A percentile compares a stretch with the other conserved stretches of the same genome.
Evolutionary conservation across 1,140 invertebrate genomes (phyloP).

Genomic region (Bicyclus anynana): DNA sequence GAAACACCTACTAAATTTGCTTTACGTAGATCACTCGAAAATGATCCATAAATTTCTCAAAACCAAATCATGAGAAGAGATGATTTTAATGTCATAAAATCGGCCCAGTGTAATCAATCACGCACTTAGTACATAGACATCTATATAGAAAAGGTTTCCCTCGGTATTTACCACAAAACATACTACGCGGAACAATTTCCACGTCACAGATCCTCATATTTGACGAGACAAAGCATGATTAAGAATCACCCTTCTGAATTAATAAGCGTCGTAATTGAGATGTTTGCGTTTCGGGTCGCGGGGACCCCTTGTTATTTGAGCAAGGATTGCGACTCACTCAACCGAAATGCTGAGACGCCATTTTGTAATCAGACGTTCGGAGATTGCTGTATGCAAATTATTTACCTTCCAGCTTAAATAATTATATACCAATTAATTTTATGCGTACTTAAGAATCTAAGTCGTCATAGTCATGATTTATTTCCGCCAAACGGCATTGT

Average conservation of each 20-base stretch:
- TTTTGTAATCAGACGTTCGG: conserved; percentile 33
- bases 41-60: too few relatives aligned
- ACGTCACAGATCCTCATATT: conserved; percentile 32
- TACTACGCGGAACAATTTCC: not conserved
- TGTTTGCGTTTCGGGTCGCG: conserved; percentile 37
- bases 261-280: conserved; percentile 61
- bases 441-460: too few relatives aligned
- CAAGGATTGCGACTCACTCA: conserved; percentile 45
- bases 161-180: not conserved
- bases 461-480: too few relatives aligned
- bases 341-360: conserved; percentile 47
- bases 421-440: not conserved
- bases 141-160: too few relatives aligned
- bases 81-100: too few relatives aligned
- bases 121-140: too few relatives aligned
- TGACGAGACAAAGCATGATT: conserved; percentile 40
- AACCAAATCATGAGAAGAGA: too few relatives aligned
- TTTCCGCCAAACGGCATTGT: too few relatives aligned
- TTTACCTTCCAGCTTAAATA: not conserved
- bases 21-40: too few relatives aligned
- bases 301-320: conserved; percentile 34
- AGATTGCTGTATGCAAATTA: conserved; percentile 9
- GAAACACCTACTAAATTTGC: too few relatives aligned
- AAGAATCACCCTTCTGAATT: conserved; percentile 51
- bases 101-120: too few relatives aligned